These are phyloP conservation scores for Bellardia bayeri DNA, from an alignment of 2,888 invertebrate species.

Conservation along the genomic window DNA sequence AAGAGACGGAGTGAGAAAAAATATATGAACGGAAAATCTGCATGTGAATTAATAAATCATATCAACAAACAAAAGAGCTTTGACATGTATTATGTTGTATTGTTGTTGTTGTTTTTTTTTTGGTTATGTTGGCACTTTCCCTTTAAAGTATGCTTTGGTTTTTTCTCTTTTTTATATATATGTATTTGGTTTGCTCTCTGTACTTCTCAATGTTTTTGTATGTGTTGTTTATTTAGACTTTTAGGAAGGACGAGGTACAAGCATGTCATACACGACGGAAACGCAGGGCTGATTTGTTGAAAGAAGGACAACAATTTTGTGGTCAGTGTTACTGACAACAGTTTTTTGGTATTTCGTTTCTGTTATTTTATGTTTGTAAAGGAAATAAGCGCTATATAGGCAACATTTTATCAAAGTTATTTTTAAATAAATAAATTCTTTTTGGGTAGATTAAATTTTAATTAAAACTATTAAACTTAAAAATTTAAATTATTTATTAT, in stretches of 20 bases:
- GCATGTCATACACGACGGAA: background rate
- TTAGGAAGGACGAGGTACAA: conserved; percentile 13
- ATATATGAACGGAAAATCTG: conserved; percentile 59
- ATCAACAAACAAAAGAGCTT: conserved; percentile 71
- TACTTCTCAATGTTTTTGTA: background rate
- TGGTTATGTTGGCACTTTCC: conserved; percentile 64
- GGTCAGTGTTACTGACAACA: conserved; percentile 54
- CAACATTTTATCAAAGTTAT: no score
- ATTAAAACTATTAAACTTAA: no score
- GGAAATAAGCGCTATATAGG: no score
- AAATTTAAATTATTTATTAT: no score
- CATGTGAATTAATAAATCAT: conserved; percentile 74
- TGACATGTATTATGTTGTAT: conserved; percentile 64
- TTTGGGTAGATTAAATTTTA: no score
- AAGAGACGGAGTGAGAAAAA: background rate
- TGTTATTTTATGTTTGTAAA: background rate
- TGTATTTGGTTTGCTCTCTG: background rate
- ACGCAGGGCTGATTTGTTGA: background rate
- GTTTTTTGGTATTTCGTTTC: conserved; percentile 7
- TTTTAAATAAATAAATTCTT: no score
- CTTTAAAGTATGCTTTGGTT: conserved; percentile 29
- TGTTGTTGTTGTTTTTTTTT: conserved; percentile 48
- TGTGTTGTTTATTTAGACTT: background rate
- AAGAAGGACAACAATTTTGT: conserved; percentile 52
- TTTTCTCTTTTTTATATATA: conserved; percentile 3